Conservation (phyloP, 1,140 invertebrate species). For the Ceratosolen solmsi region DNA sequence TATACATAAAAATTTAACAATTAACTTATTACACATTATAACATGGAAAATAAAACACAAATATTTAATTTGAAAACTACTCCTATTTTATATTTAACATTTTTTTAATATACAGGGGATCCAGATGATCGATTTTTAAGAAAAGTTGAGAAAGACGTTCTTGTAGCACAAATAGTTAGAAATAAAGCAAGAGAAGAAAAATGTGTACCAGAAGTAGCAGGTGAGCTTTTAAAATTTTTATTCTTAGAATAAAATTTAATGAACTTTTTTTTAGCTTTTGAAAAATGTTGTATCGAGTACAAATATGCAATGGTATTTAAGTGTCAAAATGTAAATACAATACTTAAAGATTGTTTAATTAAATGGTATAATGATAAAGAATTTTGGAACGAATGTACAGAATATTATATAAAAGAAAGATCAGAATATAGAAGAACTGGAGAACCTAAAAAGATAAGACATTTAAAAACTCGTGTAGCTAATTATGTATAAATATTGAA, state of each 20-base stretch:
- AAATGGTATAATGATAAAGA: constrained; percentile 85
- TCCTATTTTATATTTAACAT: constrained; percentile 4
- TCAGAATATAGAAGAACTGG: constrained; percentile 87
- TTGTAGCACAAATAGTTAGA: constrained; percentile 89
- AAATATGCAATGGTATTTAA: constrained; percentile 81
- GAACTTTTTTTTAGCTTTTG: constrained; percentile 76
- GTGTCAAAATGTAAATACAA: constrained; percentile 82
- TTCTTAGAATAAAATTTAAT: constrained; percentile 32
- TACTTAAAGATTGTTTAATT: constrained; percentile 80
- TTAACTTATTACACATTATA: no score
- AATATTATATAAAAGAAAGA: constrained; percentile 87
- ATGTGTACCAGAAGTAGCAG: constrained; percentile 81
- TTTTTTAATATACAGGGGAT: constrained; percentile 79
- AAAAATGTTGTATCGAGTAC: constrained; percentile 82
- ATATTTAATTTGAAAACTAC: neutral
- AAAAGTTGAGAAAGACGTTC: constrained; percentile 87
- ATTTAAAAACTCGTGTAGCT: constrained; percentile 29
- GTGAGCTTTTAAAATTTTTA: constrained; percentile 61
- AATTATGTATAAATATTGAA: constrained; percentile 19
- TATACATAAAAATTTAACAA: no score
- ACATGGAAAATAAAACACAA: no score
- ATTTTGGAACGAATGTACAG: constrained; percentile 82
- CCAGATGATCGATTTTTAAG: constrained; percentile 85
- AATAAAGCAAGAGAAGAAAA: constrained; percentile 85
- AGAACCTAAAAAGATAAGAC: constrained; percentile 73